These are phyloP conservation scores for Rhombomys opimus DNA, from an alignment of 2,113 vertebrate genomes.

Conservation along the genomic window DNA sequence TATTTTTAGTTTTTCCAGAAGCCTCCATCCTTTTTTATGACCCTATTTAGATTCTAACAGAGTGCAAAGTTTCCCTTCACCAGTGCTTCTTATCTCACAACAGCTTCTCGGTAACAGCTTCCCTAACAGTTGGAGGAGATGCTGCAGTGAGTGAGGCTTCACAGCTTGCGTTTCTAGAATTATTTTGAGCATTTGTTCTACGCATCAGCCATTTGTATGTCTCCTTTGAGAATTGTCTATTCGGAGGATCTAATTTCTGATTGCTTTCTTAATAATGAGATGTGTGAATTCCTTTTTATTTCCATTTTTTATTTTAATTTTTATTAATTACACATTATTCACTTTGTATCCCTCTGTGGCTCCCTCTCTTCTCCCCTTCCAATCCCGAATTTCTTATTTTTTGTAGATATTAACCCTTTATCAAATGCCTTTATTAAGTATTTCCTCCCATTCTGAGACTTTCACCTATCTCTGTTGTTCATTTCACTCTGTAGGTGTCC, in stretches of 20 bases:
- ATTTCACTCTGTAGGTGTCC: not conserved
- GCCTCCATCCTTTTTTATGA: not conserved
- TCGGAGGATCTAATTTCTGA: not conserved
- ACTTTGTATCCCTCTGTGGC: too few species aligned
- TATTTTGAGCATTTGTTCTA: not conserved
- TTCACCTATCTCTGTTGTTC: not conserved
- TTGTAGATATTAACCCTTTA: not conserved
- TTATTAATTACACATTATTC: too few species aligned
- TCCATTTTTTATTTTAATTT: too few species aligned
- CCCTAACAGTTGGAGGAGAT: not conserved
- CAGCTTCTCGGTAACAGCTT: not conserved
- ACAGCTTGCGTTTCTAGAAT: not conserved
- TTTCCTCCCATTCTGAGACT: not conserved
- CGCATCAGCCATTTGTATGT: not conserved
- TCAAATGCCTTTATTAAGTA: not conserved
- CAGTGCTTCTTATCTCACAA: not conserved
- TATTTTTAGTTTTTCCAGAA: not conserved
- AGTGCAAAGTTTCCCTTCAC: not conserved
- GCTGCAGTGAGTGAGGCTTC: not conserved
- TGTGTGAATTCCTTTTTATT: not conserved
- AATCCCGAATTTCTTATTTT: not conserved
- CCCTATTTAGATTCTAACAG: not conserved
- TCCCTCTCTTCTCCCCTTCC: too few species aligned
- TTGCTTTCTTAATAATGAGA: not conserved
- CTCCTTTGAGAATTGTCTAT: not conserved